A percentile compares a stretch with the other conserved stretches of the same genome.
Evolutionary conservation across 2,113 vertebrate genomes (phyloP).

Genomic region (Chaetorhynchus papuensis): DNA sequence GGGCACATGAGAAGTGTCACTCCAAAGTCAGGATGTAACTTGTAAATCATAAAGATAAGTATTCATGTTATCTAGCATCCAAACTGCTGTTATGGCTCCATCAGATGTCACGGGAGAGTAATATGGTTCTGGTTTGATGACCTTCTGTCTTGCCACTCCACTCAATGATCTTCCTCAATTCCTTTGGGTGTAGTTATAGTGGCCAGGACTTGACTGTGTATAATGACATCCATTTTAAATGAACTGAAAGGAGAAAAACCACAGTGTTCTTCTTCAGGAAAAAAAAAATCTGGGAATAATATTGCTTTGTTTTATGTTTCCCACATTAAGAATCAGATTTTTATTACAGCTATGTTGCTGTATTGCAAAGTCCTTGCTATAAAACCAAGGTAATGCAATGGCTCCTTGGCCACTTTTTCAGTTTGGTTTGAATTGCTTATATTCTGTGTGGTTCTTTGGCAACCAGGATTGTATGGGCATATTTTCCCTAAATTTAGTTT

Average conservation of each 20-base stretch:
- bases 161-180: not conserved
- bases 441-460: not conserved
- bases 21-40: slow-evolving; percentile 48
- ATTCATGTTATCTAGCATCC: slow-evolving; percentile 58
- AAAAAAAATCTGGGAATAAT: not conserved
- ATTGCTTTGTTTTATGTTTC: not conserved
- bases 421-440: not conserved
- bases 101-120: slow-evolving; percentile 56
- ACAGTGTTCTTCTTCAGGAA: rapidly evolving
- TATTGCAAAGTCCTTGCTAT: not conserved
- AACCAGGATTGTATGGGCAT: not conserved
- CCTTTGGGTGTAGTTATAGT: not conserved
- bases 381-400: not conserved
- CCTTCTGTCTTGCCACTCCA: slow-evolving; percentile 32
- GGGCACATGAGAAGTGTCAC: slow-evolving; percentile 10
- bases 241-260: not conserved
- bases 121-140: slow-evolving; percentile 54
- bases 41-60: slow-evolving; percentile 55
- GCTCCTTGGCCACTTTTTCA: not conserved
- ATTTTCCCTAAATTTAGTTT: not conserved
- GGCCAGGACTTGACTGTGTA: not conserved
- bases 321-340: not conserved
- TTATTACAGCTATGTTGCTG: not conserved
- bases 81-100: slow-evolving; percentile 48
- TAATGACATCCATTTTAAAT: slow-evolving; percentile 32